Base-by-base conservation (phyloP, 2,113 vertebrate species). In the Rhinichthys klamathensis region DNA sequence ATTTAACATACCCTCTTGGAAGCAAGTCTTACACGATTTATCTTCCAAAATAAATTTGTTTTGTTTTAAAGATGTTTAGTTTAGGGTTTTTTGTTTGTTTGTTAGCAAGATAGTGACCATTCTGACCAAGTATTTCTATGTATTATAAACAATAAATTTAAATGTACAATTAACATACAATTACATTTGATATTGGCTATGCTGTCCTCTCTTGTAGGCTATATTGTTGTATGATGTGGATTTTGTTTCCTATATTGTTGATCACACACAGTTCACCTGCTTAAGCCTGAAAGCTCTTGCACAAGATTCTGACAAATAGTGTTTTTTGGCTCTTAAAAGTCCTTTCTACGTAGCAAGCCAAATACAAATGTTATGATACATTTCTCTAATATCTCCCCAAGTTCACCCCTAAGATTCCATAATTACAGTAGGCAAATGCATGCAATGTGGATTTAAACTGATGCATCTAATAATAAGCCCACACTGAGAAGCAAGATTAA, bases 371-470 rank as follows among this genome's bases (percentile, higher is more conserved):
- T 35, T 18, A 32, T 41, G 67, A 41, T 69, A 21, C 10, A 69
- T 69, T 4, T 38, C 8, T 2, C 32, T 69, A 69, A 69, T 38
- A 85, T 77, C 54, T 82, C 49, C 25, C n/a, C 6, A 54, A 56
- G 46, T 27, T 77, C 81, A 87, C 60, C 79, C 56, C 54, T 78
- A 56, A 61, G 38, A 32, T 82, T 4, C 38, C 51, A 61, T 85
- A 85, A 88, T 82, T 82, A 88, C 70, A 82, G 41, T 63, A 85
- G 78, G 67, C 82, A 83, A 88, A 80, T 73, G 84, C 67, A 73
- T 82, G 83, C 49, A 67, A 44, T 72, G 63, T 25, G 65, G 79
- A 74, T 85, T 88, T 88, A 85, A 88, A 83, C 74, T 46, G 69
- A 87, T 85, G 56, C 49, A 51, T 83, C 82, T 76, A 85, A 83